phyloP scores from a whole-genome alignment of 1,140 invertebrate species.

The Drosophila carrolli region DNA sequence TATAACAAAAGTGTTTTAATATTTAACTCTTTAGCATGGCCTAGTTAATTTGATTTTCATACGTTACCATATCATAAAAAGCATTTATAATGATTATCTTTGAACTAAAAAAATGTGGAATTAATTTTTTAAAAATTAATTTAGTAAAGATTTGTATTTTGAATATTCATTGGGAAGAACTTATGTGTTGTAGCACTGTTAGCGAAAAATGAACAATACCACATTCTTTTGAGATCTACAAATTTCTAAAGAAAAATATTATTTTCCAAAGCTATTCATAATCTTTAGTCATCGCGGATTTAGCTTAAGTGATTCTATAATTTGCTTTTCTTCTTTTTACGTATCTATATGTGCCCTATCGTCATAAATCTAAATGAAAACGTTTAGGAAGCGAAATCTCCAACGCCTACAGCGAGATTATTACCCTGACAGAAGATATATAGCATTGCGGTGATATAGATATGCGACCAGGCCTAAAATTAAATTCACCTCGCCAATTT shows the following conservation, averaged over 20 bases:
- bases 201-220: neutral
- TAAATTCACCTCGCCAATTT: constrained; percentile 31
- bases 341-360: constrained; percentile 28
- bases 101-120: no score
- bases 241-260: constrained; percentile 35
- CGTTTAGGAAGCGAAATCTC: constrained; percentile 52
- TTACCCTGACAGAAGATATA: constrained; percentile 44
- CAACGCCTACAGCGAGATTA: constrained; percentile 65
- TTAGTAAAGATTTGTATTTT: no score
- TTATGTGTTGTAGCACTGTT: no score
- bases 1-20: no score
- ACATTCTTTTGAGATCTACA: constrained; percentile 6
- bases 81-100: no score
- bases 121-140: no score
- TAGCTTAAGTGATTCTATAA: constrained; percentile 67
- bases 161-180: no score
- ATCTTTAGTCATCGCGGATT: constrained; percentile 38
- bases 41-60: no score
- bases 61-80: no score
- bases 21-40: no score
- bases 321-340: constrained; percentile 21
- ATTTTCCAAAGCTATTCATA: constrained; percentile 59
- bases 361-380: constrained; percentile 49
- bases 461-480: constrained; percentile 50
- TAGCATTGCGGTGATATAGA: constrained; percentile 18